Evolutionary conservation across 2,113 vertebrate genomes (phyloP), one percentile per base, ranked within the genome.

Genomic region (Cygnus atratus): DNA sequence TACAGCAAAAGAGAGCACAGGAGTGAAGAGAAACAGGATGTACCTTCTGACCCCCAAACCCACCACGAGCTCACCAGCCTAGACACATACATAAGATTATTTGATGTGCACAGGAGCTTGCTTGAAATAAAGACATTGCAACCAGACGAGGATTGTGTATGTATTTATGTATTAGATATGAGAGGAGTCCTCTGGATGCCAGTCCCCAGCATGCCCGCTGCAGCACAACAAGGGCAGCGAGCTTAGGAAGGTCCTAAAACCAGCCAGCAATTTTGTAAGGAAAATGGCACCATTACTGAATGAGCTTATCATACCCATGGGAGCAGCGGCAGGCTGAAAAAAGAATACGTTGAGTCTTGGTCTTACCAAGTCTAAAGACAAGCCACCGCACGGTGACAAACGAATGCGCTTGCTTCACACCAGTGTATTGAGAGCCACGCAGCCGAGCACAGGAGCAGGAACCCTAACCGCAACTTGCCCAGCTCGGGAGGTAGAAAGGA

Each of bases 1-100:
- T 21, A 28, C 52, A 50, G 20, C 39, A n/a, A 16, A 5, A 59
- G 13, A 24, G 1, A 0, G 0, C 22, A 4, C 5, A 29, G 25
- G 22, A 66, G 55, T 2, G 2, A 33, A 54, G 12, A 48, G 18
- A 21, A 73, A 25, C 21, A 58, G 31, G 29, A 9, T 1, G 5
- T 26, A 43, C 18, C 19, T 33, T 19, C 14, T 2, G 5, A 59
- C 21, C 79, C 54, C 46, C 35, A n/a, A 37, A 33, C 13, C 6
- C 18, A 31, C 7, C 52, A 31, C 4, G 31, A 72, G 46, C 41
- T 78, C 70, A 7, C 22, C 6, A 54, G 46, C 66, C 44, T 21
- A 44, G 44, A 39, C 33, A 61, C 59, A 71, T 10, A 65, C 13
- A 3, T 8, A 44, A 50, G 28, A 50, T 46, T 28, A 70, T 39